Evolutionary conservation across 2,888 invertebrate genomes (phyloP), one percentile per base, ranked within the genome.

Genomic region (Leucozona laternaria): DNA sequence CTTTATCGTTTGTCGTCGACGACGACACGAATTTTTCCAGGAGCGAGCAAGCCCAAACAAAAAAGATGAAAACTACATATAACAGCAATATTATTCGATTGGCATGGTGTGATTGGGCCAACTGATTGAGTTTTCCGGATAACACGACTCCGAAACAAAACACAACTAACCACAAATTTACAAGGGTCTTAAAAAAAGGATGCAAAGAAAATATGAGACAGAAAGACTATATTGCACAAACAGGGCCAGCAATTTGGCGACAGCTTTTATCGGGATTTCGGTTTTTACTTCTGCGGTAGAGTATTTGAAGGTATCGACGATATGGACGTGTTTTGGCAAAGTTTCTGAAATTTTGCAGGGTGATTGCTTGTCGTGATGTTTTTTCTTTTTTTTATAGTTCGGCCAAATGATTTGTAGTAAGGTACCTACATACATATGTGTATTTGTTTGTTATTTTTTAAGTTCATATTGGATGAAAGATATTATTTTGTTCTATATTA

Each of bases 301-400:
- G 71, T 37, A 50, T 79, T 75, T 76, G 64, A 79, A 79, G 66
- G 58, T 77, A 72, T 78, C 77, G 72, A 62, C 45, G 64, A 58
- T 70, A 79, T 79, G 71, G 58, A 79, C 84, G 79, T 84, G 76
- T 70, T 76, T 84, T 76, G 84, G 84, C 84, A 79, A 43, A 28
- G 53, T 8, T 71, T 50, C 22, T 28, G 50, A 55, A 43, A 66
- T 79, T 79, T 70, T 40, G 34, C 28, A 31, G 45, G 25, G 45
- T 75, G 50, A 31, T 57, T 75, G 79, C 45, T 43, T 57, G 28
- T 28, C 8, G 48, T 58, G 22, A 57, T 48, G 62, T 25, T 15
- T 37, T 50, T 68, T 22, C 8, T n/a, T 15, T 34, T 75, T 62
- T 60, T 60, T 60, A 40, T 48, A 53, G 13, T 13, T 64, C 57